A percentile compares a stretch with the other conserved stretches of the same genome.
Conservation (phyloP, 2,113 vertebrate species). For the Galemys pyrenaicus region DNA sequence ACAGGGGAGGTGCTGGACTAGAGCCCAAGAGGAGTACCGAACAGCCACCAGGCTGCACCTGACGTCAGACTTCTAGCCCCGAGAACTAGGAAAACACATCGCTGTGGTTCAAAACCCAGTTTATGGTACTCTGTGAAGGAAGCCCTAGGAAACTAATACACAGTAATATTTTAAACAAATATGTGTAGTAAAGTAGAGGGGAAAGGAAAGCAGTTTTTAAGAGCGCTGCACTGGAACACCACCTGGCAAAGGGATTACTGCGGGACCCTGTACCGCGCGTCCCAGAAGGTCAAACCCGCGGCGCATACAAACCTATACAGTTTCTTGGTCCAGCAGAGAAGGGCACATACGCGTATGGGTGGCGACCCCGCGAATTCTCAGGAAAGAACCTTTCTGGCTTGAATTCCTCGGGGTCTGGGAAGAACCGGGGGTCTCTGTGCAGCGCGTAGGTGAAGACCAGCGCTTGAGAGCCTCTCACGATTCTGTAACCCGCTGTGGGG, state of each 20-base stretch:
- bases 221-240: background rate
- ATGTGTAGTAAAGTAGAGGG: background rate
- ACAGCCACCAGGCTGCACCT: background rate
- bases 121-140: background rate
- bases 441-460: constrained; percentile 90
- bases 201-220: background rate
- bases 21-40: background rate
- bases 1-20: background rate
- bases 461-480: constrained; percentile 87
- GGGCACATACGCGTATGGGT: constrained; percentile 92
- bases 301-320: constrained; percentile 91
- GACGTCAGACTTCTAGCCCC: background rate
- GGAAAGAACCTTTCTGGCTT: constrained; percentile 93
- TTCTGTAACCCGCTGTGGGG: constrained; percentile 87
- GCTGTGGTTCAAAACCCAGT: background rate
- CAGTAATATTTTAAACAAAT: background rate
- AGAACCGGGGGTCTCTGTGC: constrained; percentile 91
- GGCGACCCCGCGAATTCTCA: constrained; percentile 89
- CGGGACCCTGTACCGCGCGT: background rate
- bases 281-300: background rate
- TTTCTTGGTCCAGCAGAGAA: constrained; percentile 97
- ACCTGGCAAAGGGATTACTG: background rate
- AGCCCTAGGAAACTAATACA: background rate
- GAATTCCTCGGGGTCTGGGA: constrained; percentile 94
- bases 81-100: background rate